Percentiles rank a stretch among this genome's conserved stretches.
Conservation (phyloP, 2,888 invertebrate genomes). For the Cremastobaeus sp. region DNA sequence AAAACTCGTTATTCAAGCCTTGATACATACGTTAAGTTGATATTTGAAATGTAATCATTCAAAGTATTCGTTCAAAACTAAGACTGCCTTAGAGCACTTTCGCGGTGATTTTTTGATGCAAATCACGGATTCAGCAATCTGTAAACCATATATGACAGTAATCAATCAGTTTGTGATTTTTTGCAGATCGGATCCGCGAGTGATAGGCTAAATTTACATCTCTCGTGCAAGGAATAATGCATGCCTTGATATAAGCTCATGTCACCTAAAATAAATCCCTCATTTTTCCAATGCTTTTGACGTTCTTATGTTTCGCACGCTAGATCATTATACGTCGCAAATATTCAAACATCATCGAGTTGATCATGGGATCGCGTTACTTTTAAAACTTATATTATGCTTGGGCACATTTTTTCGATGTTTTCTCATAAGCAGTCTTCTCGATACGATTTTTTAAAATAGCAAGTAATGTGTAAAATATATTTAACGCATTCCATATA, state of each 20-base stretch:
- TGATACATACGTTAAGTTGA: constrained; percentile 4
- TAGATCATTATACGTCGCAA: constrained; percentile 40
- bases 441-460: too few relatives aligned
- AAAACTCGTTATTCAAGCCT: too few relatives aligned
- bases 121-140: constrained; percentile 71
- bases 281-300: constrained; percentile 49
- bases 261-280: constrained; percentile 58
- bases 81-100: constrained; percentile 33
- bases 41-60: constrained; percentile 21
- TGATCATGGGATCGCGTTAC: constrained; percentile 19
- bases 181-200: constrained; percentile 69
- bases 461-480: too few relatives aligned
- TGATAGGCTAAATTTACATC: constrained; percentile 73
- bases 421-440: background rate
- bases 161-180: constrained; percentile 70
- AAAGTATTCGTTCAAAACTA: constrained; percentile 21
- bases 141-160: constrained; percentile 70
- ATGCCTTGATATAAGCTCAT: constrained; percentile 57
- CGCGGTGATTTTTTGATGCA: constrained; percentile 63
- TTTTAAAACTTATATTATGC: too few relatives aligned
- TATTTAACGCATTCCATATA: too few relatives aligned
- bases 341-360: constrained; percentile 22
- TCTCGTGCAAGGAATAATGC: constrained; percentile 72
- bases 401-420: background rate
- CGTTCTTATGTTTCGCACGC: constrained; percentile 30